Percentiles rank a stretch among this genome's conserved stretches.
Evolutionary conservation across 1,140 invertebrate genomes (phyloP).

Genomic region (Hesperophylax magnus): DNA sequence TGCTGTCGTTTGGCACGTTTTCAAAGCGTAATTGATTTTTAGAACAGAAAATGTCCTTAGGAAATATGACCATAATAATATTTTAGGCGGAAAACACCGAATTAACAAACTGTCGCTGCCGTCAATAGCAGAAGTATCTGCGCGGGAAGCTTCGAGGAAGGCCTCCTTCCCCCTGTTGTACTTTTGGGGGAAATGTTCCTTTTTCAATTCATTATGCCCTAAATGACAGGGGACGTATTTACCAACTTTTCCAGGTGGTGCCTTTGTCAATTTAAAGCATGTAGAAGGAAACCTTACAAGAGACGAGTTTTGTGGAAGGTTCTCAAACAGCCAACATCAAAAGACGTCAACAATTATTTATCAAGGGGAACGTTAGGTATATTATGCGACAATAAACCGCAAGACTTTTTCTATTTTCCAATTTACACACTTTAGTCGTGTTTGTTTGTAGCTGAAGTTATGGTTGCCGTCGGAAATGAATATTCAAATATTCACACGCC

Average conservation of each 20-base stretch:
- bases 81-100: conserved; percentile 7
- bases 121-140: conserved; percentile 19
- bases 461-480: too few species aligned
- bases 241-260: background rate
- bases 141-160: background rate
- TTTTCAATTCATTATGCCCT: conserved; percentile 24
- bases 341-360: background rate
- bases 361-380: background rate
- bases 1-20: conserved; percentile 1
- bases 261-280: conserved; percentile 12
- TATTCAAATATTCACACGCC: background rate
- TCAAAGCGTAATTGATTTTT: background rate
- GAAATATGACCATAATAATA: conserved; percentile 14
- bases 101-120: conserved; percentile 32
- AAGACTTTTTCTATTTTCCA: background rate
- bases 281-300: background rate
- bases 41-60: background rate
- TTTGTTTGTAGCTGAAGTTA: too few species aligned
- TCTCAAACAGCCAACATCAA: conserved; percentile 4
- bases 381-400: background rate
- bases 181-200: conserved; percentile 8
- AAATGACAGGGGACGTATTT: conserved; percentile 3
- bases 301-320: conserved; percentile 1
- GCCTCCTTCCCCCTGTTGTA: background rate
- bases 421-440: background rate